These are phyloP conservation scores for Carollia perspicillata DNA, from an alignment of 2,113 vertebrate species.

Conservation along the genomic window DNA sequence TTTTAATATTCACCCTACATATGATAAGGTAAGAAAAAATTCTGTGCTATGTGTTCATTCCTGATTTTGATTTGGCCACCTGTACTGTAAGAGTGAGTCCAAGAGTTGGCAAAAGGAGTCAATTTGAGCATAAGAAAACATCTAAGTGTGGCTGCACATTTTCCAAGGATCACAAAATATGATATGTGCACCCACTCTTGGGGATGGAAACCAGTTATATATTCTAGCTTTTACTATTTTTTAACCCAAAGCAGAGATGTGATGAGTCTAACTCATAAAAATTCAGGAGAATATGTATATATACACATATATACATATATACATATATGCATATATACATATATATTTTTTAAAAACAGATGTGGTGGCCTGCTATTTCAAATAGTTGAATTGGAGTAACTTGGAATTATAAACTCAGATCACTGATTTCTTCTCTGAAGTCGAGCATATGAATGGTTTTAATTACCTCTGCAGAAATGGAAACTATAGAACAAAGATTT, in stretches of 20 bases:
- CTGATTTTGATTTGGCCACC: slow-evolving; percentile 74
- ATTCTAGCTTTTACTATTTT: slow-evolving; percentile 69
- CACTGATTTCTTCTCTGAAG: slow-evolving; percentile 13
- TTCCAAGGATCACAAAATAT: slow-evolving; percentile 75
- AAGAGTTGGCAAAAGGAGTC: slow-evolving; percentile 46
- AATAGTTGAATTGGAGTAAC: slow-evolving; percentile 29
- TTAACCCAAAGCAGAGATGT: slow-evolving; percentile 64
- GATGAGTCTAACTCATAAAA: slow-evolving; percentile 76
- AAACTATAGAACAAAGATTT: neutral
- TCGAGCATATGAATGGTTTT: slow-evolving; percentile 38
- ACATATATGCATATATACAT: neutral
- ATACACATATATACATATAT: neutral
- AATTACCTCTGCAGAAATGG: slow-evolving; percentile 34
- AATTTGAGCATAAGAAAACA: slow-evolving; percentile 70
- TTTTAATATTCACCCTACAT: slow-evolving; percentile 25
- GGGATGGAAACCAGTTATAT: slow-evolving; percentile 73
- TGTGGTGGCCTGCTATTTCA: slow-evolving; percentile 65
- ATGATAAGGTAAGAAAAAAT: slow-evolving; percentile 53
- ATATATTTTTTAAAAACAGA: too few relatives aligned
- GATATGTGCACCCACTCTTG: slow-evolving; percentile 69
- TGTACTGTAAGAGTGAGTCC: slow-evolving; percentile 57
- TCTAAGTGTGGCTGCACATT: slow-evolving; percentile 54
- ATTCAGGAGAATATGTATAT: slow-evolving; percentile 60
- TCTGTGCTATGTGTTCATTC: slow-evolving; percentile 30
- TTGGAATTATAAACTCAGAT: neutral